Base-by-base conservation (phyloP, 2,797 vertebrate species). In the Selene dorsalis region DNA sequence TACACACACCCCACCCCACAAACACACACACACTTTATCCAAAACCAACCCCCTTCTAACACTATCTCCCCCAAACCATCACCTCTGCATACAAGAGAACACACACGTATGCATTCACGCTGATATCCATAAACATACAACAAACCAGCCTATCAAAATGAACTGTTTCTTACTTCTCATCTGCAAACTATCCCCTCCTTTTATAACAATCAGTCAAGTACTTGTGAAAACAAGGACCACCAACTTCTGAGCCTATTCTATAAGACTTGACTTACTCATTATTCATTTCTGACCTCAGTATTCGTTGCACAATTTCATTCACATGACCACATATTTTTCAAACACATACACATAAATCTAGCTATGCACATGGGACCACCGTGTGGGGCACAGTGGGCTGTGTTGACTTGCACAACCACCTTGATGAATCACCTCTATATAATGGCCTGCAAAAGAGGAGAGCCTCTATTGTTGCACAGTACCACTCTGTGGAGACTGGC, bases 351-450 rank as follows among this genome's bases (percentile, higher is more conserved):
- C 73, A 91, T 85, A 86, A 85, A 87, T 89, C 73, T 80, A 11
- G 47, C 65, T 38, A 73, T 79, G 71, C 88, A 79, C 79, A 76
- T 79, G 91, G 84, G 90, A 89, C 75, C 71, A 48, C 83, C 74
- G 80, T 87, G 84, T 84, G 79, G 79, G 84, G 87, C 82, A 76
- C 24, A 70, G 53, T 63, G 68, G 66, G 78, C 61, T 69, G 80
- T 39, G 80, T 75, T 89, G 89, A 92, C 91, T 90, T 79, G 84
- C 75, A 69, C 85, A 90, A 84, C 91, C 90, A 90, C 88, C 86
- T 91, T 93, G 90, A 94, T 94, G 84, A 92, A 94, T 93, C 90
- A 92, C 87, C 83, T n/a, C 71, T 24, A 59, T 75, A 79, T 77
- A 88, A 82, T 47, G 20, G 63, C 61, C 68, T 64, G 72, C 79